Evolutionary conservation across 2,797 vertebrate genomes (phyloP).

Genomic region (Enteromius fasciolatus): DNA sequence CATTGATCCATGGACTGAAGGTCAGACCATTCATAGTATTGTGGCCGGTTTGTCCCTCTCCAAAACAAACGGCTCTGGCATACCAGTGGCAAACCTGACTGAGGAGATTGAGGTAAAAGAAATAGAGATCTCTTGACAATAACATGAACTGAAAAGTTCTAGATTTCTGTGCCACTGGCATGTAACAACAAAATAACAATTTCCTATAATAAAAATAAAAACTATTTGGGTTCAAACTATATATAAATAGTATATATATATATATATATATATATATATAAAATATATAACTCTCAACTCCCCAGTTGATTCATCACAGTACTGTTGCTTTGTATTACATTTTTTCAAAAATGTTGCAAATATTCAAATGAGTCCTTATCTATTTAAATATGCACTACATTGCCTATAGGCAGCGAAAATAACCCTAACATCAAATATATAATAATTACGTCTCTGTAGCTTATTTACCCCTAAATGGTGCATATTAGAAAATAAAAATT

Average conservation of each 20-base stretch:
- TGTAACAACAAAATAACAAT: background rate
- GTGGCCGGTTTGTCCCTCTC: slow-evolving; percentile 87
- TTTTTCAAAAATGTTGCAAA: too few species aligned
- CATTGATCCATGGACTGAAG: slow-evolving; percentile 81
- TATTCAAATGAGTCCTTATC: background rate
- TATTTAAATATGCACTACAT: background rate
- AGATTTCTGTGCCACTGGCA: background rate
- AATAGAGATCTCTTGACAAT: background rate
- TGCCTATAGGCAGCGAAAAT: background rate
- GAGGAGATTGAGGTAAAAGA: slow-evolving; percentile 86
- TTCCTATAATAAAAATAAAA: too few species aligned
- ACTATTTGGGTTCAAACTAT: too few species aligned
- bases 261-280: too few species aligned
- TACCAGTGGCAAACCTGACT: slow-evolving; percentile 81
- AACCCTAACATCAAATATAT: background rate
- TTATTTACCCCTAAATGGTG: background rate
- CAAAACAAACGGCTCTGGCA: slow-evolving; percentile 76
- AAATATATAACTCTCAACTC: background rate
- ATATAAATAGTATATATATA: too few species aligned
- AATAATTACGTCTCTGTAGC: background rate
- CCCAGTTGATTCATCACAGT: background rate
- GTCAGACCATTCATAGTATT: slow-evolving; percentile 79
- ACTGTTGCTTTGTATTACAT: background rate
- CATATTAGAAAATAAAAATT: background rate
- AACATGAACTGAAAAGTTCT: background rate